Evolutionary conservation across 2,113 vertebrate species (phyloP).

Genomic region (Vanacampus margaritifer): DNA sequence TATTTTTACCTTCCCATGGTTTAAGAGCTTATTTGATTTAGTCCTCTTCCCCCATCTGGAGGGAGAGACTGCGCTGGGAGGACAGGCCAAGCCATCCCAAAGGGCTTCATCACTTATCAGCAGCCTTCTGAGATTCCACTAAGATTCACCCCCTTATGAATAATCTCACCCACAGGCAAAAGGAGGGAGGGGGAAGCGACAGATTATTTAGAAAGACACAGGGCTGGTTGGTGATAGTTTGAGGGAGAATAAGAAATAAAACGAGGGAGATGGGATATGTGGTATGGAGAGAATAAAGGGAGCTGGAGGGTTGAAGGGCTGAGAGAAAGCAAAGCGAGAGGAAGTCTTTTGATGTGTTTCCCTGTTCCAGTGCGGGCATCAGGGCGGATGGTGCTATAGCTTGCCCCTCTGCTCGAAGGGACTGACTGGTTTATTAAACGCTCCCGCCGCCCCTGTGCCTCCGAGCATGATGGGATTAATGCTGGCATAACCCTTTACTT

Average conservation of each 20-base stretch:
- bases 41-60: slow-evolving; percentile 32
- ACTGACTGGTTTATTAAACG: slow-evolving; percentile 98
- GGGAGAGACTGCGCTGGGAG: slow-evolving; percentile 58
- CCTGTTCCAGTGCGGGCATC: slow-evolving; percentile 68
- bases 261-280: slow-evolving; percentile 15
- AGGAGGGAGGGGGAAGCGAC: slow-evolving; percentile 75
- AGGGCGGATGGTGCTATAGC: slow-evolving; percentile 57
- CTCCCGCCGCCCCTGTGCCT: slow-evolving; percentile 92
- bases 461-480: slow-evolving; percentile 99
- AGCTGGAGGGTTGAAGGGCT: slow-evolving; percentile 20
- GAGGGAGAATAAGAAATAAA: slow-evolving; percentile 30
- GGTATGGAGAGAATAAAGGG: slow-evolving; percentile 39
- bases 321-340: slow-evolving; percentile 54
- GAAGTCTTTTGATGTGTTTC: slow-evolving; percentile 96
- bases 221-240: slow-evolving; percentile 48
- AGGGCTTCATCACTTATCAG: slow-evolving; percentile 94
- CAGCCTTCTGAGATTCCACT: slow-evolving; percentile 91
- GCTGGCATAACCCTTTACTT: slow-evolving; percentile 99
- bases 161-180: slow-evolving; percentile 84
- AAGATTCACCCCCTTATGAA: slow-evolving; percentile 91
- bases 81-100: slow-evolving; percentile 72
- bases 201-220: slow-evolving; percentile 89
- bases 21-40: slow-evolving; percentile 57
- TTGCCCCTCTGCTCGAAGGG: slow-evolving; percentile 56
- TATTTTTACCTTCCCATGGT: slow-evolving; percentile 25